Evolutionary conservation across 2,888 invertebrate genomes (phyloP), one percentile per base, ranked within the genome.

Genomic region (Nomada hirtipes): DNA sequence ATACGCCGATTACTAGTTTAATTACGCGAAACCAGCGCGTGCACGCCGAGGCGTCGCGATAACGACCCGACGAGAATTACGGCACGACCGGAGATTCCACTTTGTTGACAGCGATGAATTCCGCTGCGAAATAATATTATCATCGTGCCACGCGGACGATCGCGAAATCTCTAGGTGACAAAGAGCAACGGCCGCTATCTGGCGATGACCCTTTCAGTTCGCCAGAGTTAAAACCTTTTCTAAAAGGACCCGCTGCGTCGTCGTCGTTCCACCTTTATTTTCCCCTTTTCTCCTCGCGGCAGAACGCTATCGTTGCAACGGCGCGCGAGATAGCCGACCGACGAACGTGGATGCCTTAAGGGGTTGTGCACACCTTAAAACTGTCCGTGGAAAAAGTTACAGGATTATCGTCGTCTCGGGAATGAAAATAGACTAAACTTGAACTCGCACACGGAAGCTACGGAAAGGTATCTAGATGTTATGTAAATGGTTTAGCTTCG

Each of bases 71-170:
- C 50, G 60, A 57, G 36, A 20, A 52, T 50, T 26, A 65, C 57
- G 60, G 55, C 55, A 36, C 76, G 67, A 83, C 79, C 73, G 75
- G 80, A 75, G 75, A 84, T 83, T 80, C 73, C 86, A 82, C 65
- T 84, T 75, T 79, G 81, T 76, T 75, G 68, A 69, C 70, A 71
- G 65, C 65, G 70, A 73, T 36, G 78, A 82, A 75, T 71, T 20
- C 68, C 55, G 76, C 59, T 18, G 36, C 47, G 70, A 81, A 83
- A 83, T 78, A 82, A 81, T 73, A 78, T 84, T 86, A 81, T 86
- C 80, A 73, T 52, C 20, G 36, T 11, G 18, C 50, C 52, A 29
- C 47, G n/a, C 9, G 44, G 50, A 15, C 44, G 68, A 77, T 77
- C 71, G 23, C 81, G 70, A 68, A 60, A 63, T 59, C 79, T 82